Percentiles rank a stretch among this genome's conserved stretches.
Evolutionary conservation across 2,113 vertebrate genomes (phyloP).

Genomic region (Brachypteracias leptosomus): DNA sequence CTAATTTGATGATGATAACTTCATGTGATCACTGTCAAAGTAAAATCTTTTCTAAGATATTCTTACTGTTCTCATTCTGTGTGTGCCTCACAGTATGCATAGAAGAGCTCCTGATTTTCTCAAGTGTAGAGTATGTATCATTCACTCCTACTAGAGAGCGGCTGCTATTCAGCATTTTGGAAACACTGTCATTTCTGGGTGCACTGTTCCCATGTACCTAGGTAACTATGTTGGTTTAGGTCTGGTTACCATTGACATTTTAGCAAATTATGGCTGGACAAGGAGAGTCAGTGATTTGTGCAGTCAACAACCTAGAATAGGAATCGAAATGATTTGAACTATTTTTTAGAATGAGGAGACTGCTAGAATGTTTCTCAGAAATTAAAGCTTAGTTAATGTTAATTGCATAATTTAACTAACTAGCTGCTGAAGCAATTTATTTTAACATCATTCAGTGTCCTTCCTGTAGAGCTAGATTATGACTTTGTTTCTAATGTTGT

Average conservation of each 20-base stretch:
- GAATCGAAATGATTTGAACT: background rate
- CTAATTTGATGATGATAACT: background rate
- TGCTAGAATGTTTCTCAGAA: background rate
- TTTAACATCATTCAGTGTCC: background rate
- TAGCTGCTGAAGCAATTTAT: background rate
- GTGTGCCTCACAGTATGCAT: background rate
- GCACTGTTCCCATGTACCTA: background rate
- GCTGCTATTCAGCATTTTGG: background rate
- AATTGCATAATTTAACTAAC: background rate
- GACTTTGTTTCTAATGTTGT: constrained; percentile 7
- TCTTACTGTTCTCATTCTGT: background rate
- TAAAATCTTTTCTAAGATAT: background rate
- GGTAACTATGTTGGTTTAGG: background rate
- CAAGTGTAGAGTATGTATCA: background rate
- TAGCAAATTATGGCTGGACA: background rate
- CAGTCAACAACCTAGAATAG: background rate
- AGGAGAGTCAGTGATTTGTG: background rate
- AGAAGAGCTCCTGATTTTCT: background rate
- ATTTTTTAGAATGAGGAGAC: background rate
- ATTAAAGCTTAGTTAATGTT: background rate
- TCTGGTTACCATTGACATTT: background rate
- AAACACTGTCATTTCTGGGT: background rate
- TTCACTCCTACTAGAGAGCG: background rate
- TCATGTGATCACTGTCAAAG: background rate
- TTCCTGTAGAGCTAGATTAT: background rate